Conservation (phyloP, 2,113 vertebrate species). For the Genyomyrus donnyi region DNA sequence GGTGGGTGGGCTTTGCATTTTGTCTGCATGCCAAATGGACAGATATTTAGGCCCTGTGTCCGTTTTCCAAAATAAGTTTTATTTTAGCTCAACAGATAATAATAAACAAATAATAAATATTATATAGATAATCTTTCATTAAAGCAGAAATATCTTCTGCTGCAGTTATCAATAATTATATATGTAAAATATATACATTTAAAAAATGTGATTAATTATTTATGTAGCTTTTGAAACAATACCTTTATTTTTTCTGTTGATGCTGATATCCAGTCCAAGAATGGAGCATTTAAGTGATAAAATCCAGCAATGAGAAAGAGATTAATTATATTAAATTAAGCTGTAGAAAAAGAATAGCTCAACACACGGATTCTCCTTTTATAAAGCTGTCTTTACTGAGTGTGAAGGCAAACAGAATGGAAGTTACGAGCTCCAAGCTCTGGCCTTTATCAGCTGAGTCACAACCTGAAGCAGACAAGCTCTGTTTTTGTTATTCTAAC, state of each 20-base stretch:
- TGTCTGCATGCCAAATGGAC: neutral
- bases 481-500: conserved; percentile 47
- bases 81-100: neutral
- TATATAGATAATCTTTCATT: neutral
- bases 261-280: neutral
- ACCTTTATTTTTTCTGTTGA: conserved; percentile 9
- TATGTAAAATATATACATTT: neutral
- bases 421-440: neutral
- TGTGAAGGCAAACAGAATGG: conserved; percentile 31
- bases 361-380: neutral
- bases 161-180: neutral
- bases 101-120: neutral
- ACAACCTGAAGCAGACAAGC: conserved; percentile 38
- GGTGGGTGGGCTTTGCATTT: neutral
- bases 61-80: neutral
- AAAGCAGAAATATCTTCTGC: neutral
- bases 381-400: conserved; percentile 13
- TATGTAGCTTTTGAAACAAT: neutral
- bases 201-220: neutral
- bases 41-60: neutral
- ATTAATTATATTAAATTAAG: neutral
- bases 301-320: neutral
- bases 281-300: neutral
- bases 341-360: neutral
- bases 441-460: conserved; percentile 37